Evolutionary conservation across 2,797 vertebrate genomes (phyloP).

Genomic region (Varecia variegata): DNA sequence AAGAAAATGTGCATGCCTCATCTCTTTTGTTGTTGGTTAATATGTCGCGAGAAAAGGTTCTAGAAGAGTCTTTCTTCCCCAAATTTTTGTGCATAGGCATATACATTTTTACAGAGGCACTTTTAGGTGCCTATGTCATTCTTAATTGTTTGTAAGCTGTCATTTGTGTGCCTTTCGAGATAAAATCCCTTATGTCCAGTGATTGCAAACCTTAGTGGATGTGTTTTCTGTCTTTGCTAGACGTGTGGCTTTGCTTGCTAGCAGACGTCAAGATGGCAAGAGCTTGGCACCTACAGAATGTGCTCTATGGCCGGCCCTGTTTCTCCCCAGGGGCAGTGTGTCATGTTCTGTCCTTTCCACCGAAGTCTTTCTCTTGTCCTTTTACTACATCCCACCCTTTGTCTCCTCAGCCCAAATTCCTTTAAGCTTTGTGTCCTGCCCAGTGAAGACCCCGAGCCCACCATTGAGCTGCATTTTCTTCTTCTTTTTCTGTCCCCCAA

Average conservation of each 20-base stretch:
- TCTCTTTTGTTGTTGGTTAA: neutral
- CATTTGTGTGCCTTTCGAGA: neutral
- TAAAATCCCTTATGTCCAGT: neutral
- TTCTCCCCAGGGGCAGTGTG: neutral
- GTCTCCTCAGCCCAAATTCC: conserved; percentile 75
- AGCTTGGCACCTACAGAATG: conserved; percentile 61
- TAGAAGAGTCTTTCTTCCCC: neutral
- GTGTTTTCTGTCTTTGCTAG: neutral
- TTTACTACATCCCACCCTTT: conserved; percentile 73
- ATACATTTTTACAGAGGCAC: neutral
- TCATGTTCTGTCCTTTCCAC: conserved; percentile 63
- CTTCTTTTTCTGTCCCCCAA: conserved; percentile 70
- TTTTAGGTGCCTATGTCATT: neutral
- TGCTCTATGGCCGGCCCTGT: neutral
- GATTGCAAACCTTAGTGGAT: neutral
- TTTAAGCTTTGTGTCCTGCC: conserved; percentile 75
- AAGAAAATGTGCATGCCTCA: neutral
- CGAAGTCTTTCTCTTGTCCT: conserved; percentile 54
- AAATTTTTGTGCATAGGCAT: neutral
- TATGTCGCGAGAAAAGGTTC: neutral
- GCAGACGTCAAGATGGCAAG: conserved; percentile 26
- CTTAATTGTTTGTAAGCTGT: neutral
- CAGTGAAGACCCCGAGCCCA: conserved; percentile 74
- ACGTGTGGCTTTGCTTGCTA: neutral
- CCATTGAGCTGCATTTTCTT: conserved; percentile 71